Conservation (phyloP, 2,113 vertebrate genomes). For the Lamprotornis superbus region DNA sequence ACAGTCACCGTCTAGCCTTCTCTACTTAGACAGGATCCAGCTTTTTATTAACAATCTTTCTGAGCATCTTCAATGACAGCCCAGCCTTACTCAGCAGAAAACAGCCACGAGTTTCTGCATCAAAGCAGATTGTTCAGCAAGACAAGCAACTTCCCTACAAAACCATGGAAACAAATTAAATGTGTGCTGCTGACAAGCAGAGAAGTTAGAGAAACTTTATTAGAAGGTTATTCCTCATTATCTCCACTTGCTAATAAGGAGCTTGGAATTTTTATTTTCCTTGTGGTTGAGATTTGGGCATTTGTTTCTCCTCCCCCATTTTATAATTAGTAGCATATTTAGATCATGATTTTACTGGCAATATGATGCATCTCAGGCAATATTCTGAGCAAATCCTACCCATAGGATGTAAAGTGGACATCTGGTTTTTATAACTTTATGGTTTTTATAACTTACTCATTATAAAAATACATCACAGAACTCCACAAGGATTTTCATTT, state of each 20-base stretch:
- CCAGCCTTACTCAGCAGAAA: background rate
- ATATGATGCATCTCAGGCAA: background rate
- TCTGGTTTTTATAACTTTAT: no score
- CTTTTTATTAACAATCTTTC: background rate
- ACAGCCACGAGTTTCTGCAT: background rate
- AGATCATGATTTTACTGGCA: background rate
- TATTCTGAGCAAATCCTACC: background rate
- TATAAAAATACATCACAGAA: background rate
- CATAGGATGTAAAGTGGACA: background rate
- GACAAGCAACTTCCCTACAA: constrained; percentile 6
- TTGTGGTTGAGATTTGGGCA: background rate
- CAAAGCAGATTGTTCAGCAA: constrained; percentile 22
- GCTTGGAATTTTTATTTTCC: background rate
- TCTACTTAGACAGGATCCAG: background rate
- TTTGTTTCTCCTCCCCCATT: accelerated
- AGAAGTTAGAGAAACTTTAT: background rate
- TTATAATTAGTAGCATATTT: background rate
- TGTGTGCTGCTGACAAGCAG: background rate
- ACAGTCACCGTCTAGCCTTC: background rate
- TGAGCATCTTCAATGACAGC: background rate
- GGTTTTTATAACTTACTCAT: background rate
- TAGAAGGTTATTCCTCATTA: background rate
- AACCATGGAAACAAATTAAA: constrained; percentile 10
- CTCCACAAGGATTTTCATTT: background rate
- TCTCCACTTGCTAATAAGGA: background rate